Percentiles rank a stretch among this genome's conserved stretches.
Conservation (phyloP, 2,113 vertebrate genomes). For the Ranitomeya imitator region DNA sequence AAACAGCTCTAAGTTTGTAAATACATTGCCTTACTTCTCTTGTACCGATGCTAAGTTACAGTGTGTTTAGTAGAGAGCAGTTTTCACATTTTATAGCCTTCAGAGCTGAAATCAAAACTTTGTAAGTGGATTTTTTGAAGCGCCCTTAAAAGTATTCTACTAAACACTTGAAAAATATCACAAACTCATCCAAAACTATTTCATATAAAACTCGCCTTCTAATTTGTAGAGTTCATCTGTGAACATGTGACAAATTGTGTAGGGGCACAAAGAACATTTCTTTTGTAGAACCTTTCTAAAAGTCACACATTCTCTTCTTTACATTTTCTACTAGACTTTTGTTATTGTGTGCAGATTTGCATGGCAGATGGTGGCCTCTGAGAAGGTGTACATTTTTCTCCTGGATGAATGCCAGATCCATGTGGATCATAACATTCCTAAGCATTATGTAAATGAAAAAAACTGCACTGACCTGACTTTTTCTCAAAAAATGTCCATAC, state of each 20-base stretch:
- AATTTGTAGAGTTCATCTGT: not conserved
- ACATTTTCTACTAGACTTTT: not conserved
- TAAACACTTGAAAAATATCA: not conserved
- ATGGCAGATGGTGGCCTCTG: constrained; percentile 20
- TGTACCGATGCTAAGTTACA: not conserved
- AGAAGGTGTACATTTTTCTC: constrained; percentile 16
- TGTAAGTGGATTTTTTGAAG: not conserved
- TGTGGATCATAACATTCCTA: constrained; percentile 6
- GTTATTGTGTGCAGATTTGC: constrained; percentile 5
- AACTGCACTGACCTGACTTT: not conserved
- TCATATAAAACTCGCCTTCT: not conserved
- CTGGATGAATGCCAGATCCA: constrained; percentile 12
- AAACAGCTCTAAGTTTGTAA: not conserved
- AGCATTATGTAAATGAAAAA: constrained; percentile 28
- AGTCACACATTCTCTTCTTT: not conserved
- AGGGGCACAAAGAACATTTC: not conserved
- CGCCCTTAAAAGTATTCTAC: not conserved
- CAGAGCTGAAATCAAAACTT: not conserved
- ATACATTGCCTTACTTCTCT: not conserved
- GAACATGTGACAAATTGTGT: not conserved
- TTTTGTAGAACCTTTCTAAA: not conserved
- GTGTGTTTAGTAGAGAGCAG: not conserved
- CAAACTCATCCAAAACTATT: not conserved
- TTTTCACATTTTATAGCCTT: not conserved
- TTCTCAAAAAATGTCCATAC: constrained; percentile 14